Conservation (phyloP, 1,140 invertebrate genomes). For the Zeugodacus cucurbitae region DNA sequence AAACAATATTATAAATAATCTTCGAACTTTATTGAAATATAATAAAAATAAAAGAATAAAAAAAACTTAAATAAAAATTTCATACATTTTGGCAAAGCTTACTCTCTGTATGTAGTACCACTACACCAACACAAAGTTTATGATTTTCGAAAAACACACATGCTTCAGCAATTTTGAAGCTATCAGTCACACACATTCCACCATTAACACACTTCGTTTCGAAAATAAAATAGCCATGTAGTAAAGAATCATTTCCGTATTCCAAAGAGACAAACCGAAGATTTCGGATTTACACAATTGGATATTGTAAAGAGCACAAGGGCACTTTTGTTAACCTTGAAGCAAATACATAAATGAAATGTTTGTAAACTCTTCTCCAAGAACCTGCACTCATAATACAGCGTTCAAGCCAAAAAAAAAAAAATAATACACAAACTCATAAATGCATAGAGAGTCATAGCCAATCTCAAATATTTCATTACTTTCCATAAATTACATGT, state of each 20-base stretch:
- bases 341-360: neutral
- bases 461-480: neutral
- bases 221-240: neutral
- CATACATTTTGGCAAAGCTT: conserved; percentile 46
- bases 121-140: neutral
- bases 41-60: conserved; percentile 28
- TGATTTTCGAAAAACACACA: neutral
- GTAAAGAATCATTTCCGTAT: too few relatives aligned
- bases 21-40: conserved; percentile 52
- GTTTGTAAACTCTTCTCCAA: neutral
- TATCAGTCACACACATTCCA: neutral
- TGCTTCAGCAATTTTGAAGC: neutral
- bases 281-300: neutral
- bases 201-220: neutral
- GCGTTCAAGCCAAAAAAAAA: too few relatives aligned
- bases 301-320: neutral
- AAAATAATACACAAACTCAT: too few relatives aligned
- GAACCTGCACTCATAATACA: neutral
- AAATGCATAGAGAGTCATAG: neutral
- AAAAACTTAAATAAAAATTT: conserved; percentile 16
- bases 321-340: neutral
- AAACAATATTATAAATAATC: conserved; percentile 55
- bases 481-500: neutral
- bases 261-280: neutral
- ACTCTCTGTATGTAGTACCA: conserved; percentile 22